phyloP scores from a whole-genome alignment of 2,888 invertebrate genomes.

The Cheilosia grossa region DNA sequence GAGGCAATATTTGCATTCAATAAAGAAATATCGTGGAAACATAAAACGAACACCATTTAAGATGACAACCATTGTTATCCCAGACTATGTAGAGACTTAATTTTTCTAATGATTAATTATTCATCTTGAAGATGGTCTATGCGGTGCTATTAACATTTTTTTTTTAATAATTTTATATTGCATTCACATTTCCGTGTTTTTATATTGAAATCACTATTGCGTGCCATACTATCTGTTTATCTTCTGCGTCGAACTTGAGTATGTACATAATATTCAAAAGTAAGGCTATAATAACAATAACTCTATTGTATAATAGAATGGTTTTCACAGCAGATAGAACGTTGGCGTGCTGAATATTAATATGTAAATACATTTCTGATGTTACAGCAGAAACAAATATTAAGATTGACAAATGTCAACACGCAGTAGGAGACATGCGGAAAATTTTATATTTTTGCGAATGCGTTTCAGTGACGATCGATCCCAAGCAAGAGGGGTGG shows the following conservation, averaged over 20 bases:
- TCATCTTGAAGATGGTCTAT: neutral
- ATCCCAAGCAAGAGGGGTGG: too few relatives aligned
- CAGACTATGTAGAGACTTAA: neutral
- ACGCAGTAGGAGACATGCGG: too few relatives aligned
- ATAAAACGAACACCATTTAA: neutral
- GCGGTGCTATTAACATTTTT: neutral
- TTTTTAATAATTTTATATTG: neutral
- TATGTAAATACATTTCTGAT: too few relatives aligned
- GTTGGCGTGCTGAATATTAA: too few relatives aligned
- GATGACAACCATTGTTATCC: neutral
- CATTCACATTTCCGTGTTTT: constrained; percentile 17
- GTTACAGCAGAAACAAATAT: too few relatives aligned
- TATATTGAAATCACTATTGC: constrained; percentile 28
- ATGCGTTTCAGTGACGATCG: too few relatives aligned
- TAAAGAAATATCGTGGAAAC: neutral
- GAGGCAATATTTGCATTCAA: neutral
- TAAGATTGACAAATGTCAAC: too few relatives aligned
- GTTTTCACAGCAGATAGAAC: neutral
- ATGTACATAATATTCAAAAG: neutral
- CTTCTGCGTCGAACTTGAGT: neutral
- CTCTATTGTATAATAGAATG: neutral
- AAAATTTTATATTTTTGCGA: too few relatives aligned
- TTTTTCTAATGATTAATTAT: constrained; percentile 1
- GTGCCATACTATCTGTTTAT: constrained; percentile 14
- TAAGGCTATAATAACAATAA: neutral